phyloP scores from a whole-genome alignment of 37 sponge, comb jelly and placozoan species.

The Ianthella basta region DNA sequence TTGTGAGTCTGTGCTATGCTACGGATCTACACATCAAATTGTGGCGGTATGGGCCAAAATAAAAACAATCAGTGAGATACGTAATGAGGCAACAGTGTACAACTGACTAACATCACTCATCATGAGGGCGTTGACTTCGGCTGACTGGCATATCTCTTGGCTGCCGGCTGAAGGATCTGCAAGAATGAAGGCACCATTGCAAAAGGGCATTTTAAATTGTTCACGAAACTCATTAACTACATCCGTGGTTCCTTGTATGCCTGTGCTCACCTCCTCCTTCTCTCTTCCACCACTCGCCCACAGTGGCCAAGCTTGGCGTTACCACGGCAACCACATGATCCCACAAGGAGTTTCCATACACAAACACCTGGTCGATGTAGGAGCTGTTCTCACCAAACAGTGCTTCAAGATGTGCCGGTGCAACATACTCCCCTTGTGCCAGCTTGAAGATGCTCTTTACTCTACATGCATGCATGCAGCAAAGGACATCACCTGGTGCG shows the following conservation, averaged over 20 bases:
- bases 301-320: conserved; percentile 12
- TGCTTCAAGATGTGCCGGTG: conserved; percentile 44
- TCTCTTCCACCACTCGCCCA: conserved; percentile 28
- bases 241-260: too few species aligned
- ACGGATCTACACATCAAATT: neutral
- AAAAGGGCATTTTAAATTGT: too few species aligned
- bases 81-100: too few species aligned
- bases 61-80: too few species aligned
- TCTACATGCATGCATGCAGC: conserved; percentile 18
- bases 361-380: conserved; percentile 79
- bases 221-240: too few species aligned
- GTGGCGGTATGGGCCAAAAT: too few species aligned
- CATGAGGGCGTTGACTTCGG: too few species aligned
- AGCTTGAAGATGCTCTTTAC: conserved; percentile 67
- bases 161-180: too few species aligned
- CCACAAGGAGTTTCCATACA: conserved; percentile 42
- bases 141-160: too few species aligned
- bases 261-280: neutral
- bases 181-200: too few species aligned
- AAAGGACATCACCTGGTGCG: too few species aligned
- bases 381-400: conserved; percentile 44
- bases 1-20: neutral
- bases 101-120: neutral
- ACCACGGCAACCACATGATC: conserved; percentile 53
- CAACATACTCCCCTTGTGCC: conserved; percentile 65